Conservation (phyloP, 2,113 vertebrate species). For the Indri indri region DNA sequence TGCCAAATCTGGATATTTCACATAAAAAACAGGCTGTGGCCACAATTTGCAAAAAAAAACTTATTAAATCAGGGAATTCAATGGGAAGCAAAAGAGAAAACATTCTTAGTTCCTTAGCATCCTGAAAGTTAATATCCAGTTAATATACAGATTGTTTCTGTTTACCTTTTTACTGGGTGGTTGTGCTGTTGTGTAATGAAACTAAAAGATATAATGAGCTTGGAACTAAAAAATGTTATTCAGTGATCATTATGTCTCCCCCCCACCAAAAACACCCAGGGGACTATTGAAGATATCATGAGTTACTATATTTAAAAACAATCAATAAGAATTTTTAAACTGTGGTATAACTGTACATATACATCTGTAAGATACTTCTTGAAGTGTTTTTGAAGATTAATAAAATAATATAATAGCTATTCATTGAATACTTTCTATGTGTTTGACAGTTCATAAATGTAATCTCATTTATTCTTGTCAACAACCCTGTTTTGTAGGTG, state of each 20-base stretch:
- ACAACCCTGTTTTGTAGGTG: background rate
- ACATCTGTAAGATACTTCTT: background rate
- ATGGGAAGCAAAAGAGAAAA: background rate
- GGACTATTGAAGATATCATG: background rate
- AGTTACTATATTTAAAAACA: background rate
- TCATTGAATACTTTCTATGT: background rate
- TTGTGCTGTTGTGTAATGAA: background rate
- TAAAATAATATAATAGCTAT: background rate
- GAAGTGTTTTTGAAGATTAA: background rate
- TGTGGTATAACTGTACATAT: background rate
- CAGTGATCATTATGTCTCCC: background rate
- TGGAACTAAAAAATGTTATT: background rate
- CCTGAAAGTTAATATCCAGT: background rate
- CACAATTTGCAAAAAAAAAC: background rate
- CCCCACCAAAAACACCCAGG: background rate
- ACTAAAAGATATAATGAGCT: background rate
- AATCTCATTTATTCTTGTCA: background rate
- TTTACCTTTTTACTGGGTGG: background rate
- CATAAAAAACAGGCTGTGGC: background rate
- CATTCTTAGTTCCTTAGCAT: background rate
- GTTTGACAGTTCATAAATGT: background rate
- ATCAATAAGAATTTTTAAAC: background rate
- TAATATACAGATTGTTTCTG: background rate
- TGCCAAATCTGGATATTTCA: background rate
- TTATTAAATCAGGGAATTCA: background rate